Evolutionary conservation across 1,140 invertebrate species (phyloP).

Genomic region (Bombyx mandarina): DNA sequence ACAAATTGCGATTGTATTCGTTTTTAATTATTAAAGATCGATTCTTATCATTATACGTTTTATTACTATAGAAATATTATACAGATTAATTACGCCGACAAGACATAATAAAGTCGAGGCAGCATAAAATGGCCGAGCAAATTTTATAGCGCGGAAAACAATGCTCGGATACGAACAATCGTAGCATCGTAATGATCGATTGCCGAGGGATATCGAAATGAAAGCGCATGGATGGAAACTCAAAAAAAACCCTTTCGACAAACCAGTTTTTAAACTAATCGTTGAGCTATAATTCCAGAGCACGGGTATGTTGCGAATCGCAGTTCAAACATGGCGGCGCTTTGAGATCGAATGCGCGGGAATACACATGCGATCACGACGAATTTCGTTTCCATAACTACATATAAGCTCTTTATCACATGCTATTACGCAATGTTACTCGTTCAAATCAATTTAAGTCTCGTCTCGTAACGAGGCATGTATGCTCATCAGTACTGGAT

Average conservation of each 20-base stretch:
- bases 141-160: constrained; percentile 44
- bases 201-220: constrained; percentile 36
- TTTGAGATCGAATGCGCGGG: constrained; percentile 47
- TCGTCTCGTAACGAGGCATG: constrained; percentile 4
- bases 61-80: too few species aligned
- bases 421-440: constrained; percentile 1
- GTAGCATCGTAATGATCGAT: constrained; percentile 30
- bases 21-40: constrained; percentile 16
- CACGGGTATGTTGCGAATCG: constrained; percentile 65
- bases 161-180: constrained; percentile 47
- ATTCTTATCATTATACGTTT: constrained; percentile 4
- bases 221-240: constrained; percentile 46
- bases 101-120: constrained; percentile 21
- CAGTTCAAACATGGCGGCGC: constrained; percentile 69
- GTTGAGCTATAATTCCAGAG: constrained; percentile 68
- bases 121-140: constrained; percentile 38
- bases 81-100: constrained; percentile 8
- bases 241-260: constrained; percentile 50
- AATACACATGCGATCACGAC: constrained; percentile 25
- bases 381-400: not conserved
- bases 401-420: not conserved
- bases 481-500: constrained; percentile 4
- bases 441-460: constrained; percentile 7
- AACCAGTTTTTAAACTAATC: constrained; percentile 71
- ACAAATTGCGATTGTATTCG: constrained; percentile 7